Evolutionary conservation across 2,797 vertebrate species (phyloP).

Genomic region (Amblyraja radiata): DNA sequence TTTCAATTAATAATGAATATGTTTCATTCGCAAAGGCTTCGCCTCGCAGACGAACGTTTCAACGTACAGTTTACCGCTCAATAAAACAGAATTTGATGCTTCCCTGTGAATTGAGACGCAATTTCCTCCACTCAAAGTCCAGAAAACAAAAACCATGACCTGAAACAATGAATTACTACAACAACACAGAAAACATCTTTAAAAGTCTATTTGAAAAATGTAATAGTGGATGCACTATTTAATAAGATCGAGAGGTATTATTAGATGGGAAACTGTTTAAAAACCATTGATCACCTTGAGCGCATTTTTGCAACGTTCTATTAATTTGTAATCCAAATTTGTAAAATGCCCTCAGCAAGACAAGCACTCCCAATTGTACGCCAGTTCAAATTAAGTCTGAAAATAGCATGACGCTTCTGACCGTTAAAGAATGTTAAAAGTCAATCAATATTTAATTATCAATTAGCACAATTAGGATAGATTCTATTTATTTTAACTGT

Average conservation of each 20-base stretch:
- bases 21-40: neutral
- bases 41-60: neutral
- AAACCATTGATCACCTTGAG: neutral
- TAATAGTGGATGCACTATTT: neutral
- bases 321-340: neutral
- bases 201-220: neutral
- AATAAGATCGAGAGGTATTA: neutral
- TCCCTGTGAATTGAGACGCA: neutral
- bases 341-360: neutral
- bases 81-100: neutral
- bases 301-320: neutral
- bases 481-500: neutral
- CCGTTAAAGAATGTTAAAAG: neutral
- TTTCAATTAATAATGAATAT: neutral
- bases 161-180: neutral
- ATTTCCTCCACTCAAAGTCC: neutral
- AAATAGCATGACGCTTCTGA: neutral
- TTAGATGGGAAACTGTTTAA: neutral
- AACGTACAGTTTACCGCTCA: neutral
- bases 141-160: neutral
- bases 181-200: neutral
- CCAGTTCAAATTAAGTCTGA: neutral
- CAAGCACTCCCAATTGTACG: neutral
- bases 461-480: neutral
- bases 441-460: neutral